Conservation (phyloP, 2,113 vertebrate species). For the Nannobrachium achirus region DNA sequence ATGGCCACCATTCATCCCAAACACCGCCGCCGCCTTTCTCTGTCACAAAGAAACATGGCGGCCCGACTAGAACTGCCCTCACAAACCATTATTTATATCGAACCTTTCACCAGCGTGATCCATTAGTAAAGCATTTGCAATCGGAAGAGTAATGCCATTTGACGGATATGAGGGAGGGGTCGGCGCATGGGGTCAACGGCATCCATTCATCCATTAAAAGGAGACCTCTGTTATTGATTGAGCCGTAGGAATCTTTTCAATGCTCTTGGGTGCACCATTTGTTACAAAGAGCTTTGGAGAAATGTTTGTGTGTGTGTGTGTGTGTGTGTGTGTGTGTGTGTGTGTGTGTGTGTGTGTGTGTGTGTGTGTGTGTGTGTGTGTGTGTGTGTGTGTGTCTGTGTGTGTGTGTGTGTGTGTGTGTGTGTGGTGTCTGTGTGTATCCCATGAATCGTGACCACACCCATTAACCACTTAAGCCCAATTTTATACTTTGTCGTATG, state of each 20-base stretch:
- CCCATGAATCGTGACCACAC: no score
- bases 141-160: constrained; percentile 52
- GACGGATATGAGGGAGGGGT: constrained; percentile 14
- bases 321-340: not conserved
- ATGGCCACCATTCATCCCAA: constrained; percentile 66
- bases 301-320: not conserved
- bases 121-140: constrained; percentile 55
- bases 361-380: not conserved
- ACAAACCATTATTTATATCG: constrained; percentile 52
- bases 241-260: constrained; percentile 40
- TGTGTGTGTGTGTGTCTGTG: not conserved
- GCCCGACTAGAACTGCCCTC: constrained; percentile 42
- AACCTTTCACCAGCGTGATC: constrained; percentile 26
- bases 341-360: not conserved
- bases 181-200: constrained; percentile 21
- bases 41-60: constrained; percentile 42
- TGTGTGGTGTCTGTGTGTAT: not conserved
- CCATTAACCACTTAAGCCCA: no score
- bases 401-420: not conserved
- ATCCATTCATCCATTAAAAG: constrained; percentile 21
- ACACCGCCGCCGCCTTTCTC: constrained; percentile 34
- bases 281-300: constrained; percentile 1
- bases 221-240: constrained; percentile 46
- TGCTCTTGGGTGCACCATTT: constrained; percentile 41
- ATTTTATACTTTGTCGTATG: no score